A percentile compares a stretch with the other conserved stretches of the same genome.
Evolutionary conservation across 2,113 vertebrate species (phyloP).

Genomic region (Dasyurus viverrinus): DNA sequence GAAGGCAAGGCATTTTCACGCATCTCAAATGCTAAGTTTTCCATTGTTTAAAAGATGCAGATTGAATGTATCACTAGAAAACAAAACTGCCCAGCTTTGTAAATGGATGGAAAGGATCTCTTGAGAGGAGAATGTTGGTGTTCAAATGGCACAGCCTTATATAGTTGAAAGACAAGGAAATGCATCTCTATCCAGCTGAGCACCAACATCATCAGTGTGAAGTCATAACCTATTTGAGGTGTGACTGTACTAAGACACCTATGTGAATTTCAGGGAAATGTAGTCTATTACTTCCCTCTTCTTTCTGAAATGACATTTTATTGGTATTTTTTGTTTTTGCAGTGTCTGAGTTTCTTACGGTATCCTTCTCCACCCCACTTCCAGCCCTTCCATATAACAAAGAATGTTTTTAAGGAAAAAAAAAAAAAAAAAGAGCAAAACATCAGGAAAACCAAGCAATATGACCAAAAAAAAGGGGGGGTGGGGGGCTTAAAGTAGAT

Average conservation of each 20-base stretch:
- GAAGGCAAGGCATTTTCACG: slow-evolving; percentile 36
- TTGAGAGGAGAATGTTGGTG: slow-evolving; percentile 9
- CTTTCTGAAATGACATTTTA: neutral
- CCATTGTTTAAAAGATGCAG: slow-evolving; percentile 60
- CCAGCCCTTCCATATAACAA: neutral
- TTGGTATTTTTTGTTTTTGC: neutral
- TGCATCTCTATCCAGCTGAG: neutral
- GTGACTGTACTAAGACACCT: neutral
- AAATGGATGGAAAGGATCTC: neutral
- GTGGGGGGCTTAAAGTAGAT: neutral
- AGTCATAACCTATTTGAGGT: neutral
- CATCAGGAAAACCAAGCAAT: neutral
- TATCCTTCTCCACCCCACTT: neutral
- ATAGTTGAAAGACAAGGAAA: slow-evolving; percentile 49
- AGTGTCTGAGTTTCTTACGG: neutral
- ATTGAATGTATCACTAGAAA: neutral
- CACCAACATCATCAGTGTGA: neutral
- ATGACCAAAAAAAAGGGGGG: neutral
- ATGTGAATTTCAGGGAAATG: neutral
- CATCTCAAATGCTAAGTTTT: slow-evolving; percentile 82
- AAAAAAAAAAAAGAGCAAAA: neutral
- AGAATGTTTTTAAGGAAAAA: neutral
- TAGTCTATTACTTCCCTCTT: neutral
- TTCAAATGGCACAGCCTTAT: neutral
- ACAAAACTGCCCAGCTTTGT: neutral